Base-by-base conservation (phyloP, 2,797 vertebrate genomes). In the Botia almorhae region DNA sequence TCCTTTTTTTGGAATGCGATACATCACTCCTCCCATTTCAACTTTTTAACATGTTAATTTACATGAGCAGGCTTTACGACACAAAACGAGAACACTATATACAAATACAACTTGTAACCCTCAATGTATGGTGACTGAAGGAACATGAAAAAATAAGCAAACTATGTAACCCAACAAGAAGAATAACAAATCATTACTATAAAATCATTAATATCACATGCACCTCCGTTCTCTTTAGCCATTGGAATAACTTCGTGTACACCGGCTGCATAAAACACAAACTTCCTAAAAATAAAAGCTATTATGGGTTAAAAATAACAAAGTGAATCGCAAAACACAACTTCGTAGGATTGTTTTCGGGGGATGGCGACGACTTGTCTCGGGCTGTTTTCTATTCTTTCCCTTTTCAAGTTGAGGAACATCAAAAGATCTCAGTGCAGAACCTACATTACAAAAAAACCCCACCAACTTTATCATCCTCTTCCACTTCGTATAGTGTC, bases 401-500 rank as follows among this genome's bases (percentile, higher is more conserved):
- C 75, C 60, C 74, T 74, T 75, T 77, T 76, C 12, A 12, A 73
- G 78, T 55, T 43, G 58, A 65, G 56, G 76, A 85, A 70, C 85
- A 85, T 67, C 83, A 83, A 80, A 75, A 71, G 72, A 61, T 53
- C 75, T 21, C 43, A 63, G 60, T 48, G 51, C 63, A 81, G 81
- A 83, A 83, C 78, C 85, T 87, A 79, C 51, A 56, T 82, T 79
- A 75, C 67, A 82, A 61, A 76, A 81, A 29, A 68, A 83, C 63
- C 67, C 51, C 23, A 70, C 21, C 36, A 76, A 81, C 81, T 85
- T 80, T 51, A 68, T 69, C 65, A 76, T 46, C 67, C 12, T 19
- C 55, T 19, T 69, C 65, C 68, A 69, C 69, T 79, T 74, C 50
- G 7, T 56, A 56, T 16, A 8, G 26, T 33, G 36, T 11, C 72